Percentiles rank a stretch among this genome's conserved stretches.
These are phyloP conservation scores for Leuciscus idus DNA, from an alignment of 2,113 vertebrate species.

Conservation along the genomic window DNA sequence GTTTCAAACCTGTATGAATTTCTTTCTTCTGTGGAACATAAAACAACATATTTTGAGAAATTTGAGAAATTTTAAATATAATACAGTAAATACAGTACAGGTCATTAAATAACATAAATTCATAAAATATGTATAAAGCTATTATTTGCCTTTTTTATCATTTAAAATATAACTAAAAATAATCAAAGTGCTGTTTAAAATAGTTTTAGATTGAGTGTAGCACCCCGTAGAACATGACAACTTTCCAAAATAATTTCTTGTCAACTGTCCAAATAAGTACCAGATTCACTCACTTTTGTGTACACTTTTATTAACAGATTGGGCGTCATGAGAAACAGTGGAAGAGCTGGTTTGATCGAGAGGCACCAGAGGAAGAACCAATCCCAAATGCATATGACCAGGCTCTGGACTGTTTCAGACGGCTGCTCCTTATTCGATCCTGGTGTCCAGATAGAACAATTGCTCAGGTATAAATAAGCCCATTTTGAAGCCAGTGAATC, in stretches of 20 bases:
- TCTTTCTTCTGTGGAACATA: background rate
- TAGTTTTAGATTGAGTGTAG: background rate
- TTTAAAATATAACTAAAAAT: background rate
- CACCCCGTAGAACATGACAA: background rate
- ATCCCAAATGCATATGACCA: conserved; percentile 88
- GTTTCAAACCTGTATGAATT: too few relatives aligned
- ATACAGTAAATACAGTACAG: too few relatives aligned
- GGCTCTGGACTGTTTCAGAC: conserved; percentile 87
- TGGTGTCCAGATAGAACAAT: conserved; percentile 97
- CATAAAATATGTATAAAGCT: background rate
- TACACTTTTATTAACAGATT: conserved; percentile 77
- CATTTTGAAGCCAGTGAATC: background rate
- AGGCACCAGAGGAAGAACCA: conserved; percentile 90
- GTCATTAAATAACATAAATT: background rate
- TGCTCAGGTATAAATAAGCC: conserved; percentile 82
- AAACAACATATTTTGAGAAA: background rate
- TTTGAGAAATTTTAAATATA: background rate
- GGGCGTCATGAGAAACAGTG: conserved; percentile 89
- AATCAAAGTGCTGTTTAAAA: background rate
- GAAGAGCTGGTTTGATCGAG: conserved; percentile 96
- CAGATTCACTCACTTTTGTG: conserved; percentile 3
- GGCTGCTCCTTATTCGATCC: conserved; percentile 90
- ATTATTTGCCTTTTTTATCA: background rate
- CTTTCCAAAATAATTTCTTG: background rate
- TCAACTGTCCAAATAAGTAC: background rate